Percentiles rank a stretch among this genome's conserved stretches.
Evolutionary conservation across 2,797 vertebrate species (phyloP).

Genomic region (Etheostoma nigrum): DNA sequence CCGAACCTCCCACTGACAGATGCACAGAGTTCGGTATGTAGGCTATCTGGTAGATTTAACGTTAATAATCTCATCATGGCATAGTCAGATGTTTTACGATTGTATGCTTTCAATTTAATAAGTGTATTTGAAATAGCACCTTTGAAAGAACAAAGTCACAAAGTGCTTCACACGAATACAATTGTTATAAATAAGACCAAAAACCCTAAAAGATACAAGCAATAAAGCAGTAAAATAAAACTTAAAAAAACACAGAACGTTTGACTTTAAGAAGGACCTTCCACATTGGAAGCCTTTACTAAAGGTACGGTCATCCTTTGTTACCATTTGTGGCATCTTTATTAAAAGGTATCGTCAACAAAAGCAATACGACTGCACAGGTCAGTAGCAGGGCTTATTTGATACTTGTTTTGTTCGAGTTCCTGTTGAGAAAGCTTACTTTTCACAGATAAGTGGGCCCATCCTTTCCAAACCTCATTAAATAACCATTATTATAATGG

Average conservation of each 20-base stretch:
- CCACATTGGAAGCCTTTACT: too few species aligned
- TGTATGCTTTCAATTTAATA: background rate
- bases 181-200: too few species aligned
- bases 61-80: background rate
- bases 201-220: too few species aligned
- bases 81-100: background rate
- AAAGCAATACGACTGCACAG: background rate
- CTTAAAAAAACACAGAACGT: too few species aligned
- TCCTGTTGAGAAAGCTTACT: conserved; percentile 13
- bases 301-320: too few species aligned
- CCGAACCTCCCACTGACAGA: conserved; percentile 20
- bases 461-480: background rate
- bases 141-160: too few species aligned
- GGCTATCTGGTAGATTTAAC: background rate
- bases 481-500: background rate
- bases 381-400: background rate
- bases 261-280: too few species aligned
- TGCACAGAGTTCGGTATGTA: background rate
- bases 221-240: too few species aligned
- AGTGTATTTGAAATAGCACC: too few species aligned
- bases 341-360: background rate
- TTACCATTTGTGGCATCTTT: background rate
- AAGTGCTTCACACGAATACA: too few species aligned
- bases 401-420: background rate
- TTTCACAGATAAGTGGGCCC: background rate